Base-by-base conservation (phyloP, 2,888 invertebrate genomes). In the Meiosimyza decipiens region DNA sequence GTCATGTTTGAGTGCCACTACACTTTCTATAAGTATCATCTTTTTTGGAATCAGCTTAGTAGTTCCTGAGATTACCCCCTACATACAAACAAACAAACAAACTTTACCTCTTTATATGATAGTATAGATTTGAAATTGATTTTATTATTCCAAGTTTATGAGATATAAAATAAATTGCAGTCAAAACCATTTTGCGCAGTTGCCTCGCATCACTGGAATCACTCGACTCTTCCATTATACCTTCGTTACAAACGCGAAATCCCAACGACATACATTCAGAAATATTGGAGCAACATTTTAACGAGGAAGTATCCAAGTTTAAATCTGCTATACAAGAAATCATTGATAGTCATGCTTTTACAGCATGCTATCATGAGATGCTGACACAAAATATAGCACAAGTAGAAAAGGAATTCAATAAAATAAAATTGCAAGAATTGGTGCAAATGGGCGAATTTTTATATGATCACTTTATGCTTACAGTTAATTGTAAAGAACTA, bases 121-220 rank as follows among this genome's bases (percentile, higher is more conserved):
- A 28, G 28, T 28, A 28, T 28, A 28, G 28, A 28, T 28, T 28
- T 28, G 28, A 28, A 28, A 28, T 4, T 4, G 3, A 28, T 3
- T 4, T 28, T 28, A 28, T 28, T 28, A 28, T 28, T 28, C 28
- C 3, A 28, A 2, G 0, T 4, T 28, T 28, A 28, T 28, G 28
- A 28, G 28, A 28, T 28, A 28, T 28, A 4, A 28, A 28, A 28
- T 28, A 28, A 28, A 28, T 28, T 28, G 28, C 28, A 84, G 84
- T 81, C 5, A 83, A 82, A 77, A 86, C 85, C 4, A 76, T 75
- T 3, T 79, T 87, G 1, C 82, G 84, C 15, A 87, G 86, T 67
- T 84, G 83, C 66, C 75, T 87, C 40, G 87, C 87, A 6, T 87
- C 87, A 0, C 80, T 87, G 64, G 87, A 87, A 69, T 84, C 85